Conservation (phyloP, 1,140 invertebrate species). For the Drosophila athabasca region DNA sequence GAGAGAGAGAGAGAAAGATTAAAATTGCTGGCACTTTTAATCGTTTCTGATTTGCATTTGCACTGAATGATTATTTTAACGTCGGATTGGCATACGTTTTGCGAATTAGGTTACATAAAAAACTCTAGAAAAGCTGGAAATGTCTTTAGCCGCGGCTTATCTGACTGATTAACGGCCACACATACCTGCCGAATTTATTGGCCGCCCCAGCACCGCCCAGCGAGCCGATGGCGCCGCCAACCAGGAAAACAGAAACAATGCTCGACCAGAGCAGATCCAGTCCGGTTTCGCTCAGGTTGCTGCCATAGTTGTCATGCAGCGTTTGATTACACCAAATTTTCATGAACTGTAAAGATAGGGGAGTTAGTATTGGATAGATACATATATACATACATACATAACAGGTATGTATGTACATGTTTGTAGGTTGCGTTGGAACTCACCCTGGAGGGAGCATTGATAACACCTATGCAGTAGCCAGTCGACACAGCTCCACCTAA, state of each 20-base stretch:
- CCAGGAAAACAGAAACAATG: conserved; percentile 92
- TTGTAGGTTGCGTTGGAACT: conserved; percentile 13
- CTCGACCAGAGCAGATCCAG: conserved; percentile 90
- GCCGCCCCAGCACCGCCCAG: conserved; percentile 88
- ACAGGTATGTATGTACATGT: too few relatives aligned
- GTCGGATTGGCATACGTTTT: conserved; percentile 21
- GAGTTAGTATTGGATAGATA: conserved; percentile 12
- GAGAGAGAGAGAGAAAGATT: neutral
- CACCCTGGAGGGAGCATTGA: conserved; percentile 93
- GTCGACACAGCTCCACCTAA: conserved; percentile 93
- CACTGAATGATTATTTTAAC: conserved; percentile 10
- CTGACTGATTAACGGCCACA: conserved; percentile 35
- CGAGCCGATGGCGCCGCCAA: conserved; percentile 91
- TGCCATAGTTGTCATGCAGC: conserved; percentile 86
- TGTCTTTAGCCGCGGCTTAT: conserved; percentile 28
- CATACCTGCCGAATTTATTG: conserved; percentile 89
- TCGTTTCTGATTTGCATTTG: too few relatives aligned
- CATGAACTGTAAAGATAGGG: conserved; percentile 86
- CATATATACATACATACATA: too few relatives aligned
- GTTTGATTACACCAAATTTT: conserved; percentile 89
- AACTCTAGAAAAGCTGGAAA: conserved; percentile 25
- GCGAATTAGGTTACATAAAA: conserved; percentile 3
- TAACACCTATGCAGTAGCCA: conserved; percentile 95
- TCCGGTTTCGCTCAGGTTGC: conserved; percentile 84
- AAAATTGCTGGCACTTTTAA: neutral